phyloP scores from a whole-genome alignment of 2,113 vertebrate species.

The Lucifuga dentata region DNA sequence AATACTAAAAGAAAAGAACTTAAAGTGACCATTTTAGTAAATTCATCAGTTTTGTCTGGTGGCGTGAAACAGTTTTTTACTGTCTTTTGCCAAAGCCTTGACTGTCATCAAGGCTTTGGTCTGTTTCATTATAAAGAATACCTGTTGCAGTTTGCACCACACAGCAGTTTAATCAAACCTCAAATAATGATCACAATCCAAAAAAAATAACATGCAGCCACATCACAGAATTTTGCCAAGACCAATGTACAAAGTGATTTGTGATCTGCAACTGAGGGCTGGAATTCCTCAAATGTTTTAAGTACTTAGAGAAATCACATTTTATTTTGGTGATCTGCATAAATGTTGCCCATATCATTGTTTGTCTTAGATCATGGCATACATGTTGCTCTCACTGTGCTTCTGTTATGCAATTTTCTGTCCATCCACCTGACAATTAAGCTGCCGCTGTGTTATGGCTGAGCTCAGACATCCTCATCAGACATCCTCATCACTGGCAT shows the following conservation, averaged over 20 bases:
- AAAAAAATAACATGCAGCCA: too few species aligned
- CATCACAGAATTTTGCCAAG: too few species aligned
- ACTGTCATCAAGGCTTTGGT: too few species aligned
- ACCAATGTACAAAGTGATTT: too few species aligned
- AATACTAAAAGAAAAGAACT: neutral
- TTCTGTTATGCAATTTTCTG: slow-evolving; percentile 24
- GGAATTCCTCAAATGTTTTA: too few species aligned
- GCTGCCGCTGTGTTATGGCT: neutral
- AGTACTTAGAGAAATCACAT: too few species aligned
- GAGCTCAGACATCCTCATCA: slow-evolving; percentile 7
- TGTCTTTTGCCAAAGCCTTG: neutral
- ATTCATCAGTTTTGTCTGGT: neutral
- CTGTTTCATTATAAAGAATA: neutral
- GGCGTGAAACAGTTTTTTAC: neutral
- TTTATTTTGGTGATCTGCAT: too few species aligned
- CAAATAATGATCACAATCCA: too few species aligned
- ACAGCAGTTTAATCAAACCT: neutral
- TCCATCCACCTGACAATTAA: slow-evolving; percentile 14
- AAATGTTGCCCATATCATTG: too few species aligned
- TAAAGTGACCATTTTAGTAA: neutral
- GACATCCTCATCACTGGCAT: slow-evolving; percentile 7
- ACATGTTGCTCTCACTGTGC: slow-evolving; percentile 1
- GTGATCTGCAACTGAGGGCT: too few species aligned
- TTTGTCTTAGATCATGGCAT: slow-evolving; percentile 1
- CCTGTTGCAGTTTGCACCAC: slow-evolving; percentile 23